Conservation (phyloP, 1,140 invertebrate genomes). For the Xylocopa sonorina region DNA sequence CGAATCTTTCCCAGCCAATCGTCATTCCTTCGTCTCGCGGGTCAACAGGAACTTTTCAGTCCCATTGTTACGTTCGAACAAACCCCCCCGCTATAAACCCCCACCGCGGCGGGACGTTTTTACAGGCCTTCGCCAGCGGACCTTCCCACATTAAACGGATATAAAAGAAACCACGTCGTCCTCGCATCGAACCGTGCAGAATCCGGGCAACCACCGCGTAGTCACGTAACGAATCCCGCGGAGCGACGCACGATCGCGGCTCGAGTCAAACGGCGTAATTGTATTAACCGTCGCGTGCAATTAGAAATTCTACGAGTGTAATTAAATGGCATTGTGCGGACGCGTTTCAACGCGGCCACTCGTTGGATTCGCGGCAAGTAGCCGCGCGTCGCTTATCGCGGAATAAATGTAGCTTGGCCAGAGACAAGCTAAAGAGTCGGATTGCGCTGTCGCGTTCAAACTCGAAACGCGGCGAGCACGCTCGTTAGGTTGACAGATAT, state of each 20-base stretch:
- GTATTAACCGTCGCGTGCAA: neutral
- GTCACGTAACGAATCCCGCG: too few species aligned
- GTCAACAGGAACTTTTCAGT: too few species aligned
- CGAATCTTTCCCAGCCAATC: too few species aligned
- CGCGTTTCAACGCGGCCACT: neutral
- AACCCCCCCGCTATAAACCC: too few species aligned
- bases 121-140: too few species aligned
- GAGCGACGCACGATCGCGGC: neutral
- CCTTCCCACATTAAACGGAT: too few species aligned
- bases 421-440: too few species aligned
- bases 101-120: too few species aligned
- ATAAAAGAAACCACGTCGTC: too few species aligned
- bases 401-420: conserved; percentile 64
- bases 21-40: too few species aligned
- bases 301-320: conserved; percentile 18
- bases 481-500: neutral
- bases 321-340: conserved; percentile 18
- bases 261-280: neutral
- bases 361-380: conserved; percentile 35
- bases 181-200: too few species aligned
- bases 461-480: conserved; percentile 5
- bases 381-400: conserved; percentile 41
- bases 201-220: neutral
- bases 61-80: too few species aligned
- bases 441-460: neutral